Evolutionary conservation across 2,113 vertebrate species (phyloP), one percentile per base, ranked within the genome.

Genomic region (Myotis yumanensis): DNA sequence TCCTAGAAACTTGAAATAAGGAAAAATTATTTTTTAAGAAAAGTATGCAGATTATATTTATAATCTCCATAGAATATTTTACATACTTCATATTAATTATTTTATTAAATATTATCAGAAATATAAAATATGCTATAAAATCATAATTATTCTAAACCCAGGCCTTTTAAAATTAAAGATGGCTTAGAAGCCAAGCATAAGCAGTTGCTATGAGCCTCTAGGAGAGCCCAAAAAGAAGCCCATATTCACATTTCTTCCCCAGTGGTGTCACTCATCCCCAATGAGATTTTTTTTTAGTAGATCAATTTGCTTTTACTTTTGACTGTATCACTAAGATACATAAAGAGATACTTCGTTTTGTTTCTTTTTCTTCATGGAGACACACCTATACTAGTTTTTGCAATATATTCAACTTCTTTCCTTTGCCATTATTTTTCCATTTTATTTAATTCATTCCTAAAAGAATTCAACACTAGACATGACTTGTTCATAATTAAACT

Each of bases 401-500:
- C 15, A 32, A 32, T 37, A n/a, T 9, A 40, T 5, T 83, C 12
- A 52, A 4, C 80, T 69, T 93, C 40, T 73, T 95, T 76, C 14
- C n/a, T 54, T 14, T 3, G 85, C n/a, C 6, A 52, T 77, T 64
- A 71, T 57, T 69, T 32, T n/a, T 23, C 11, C 62, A 82, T 57
- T 75, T 66, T 37, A 91, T 52, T 93, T 40, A 73, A 91, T 89
- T 83, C 17, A 81, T 85, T 93, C 40, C 16, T 84, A 92, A 94
- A 90, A 37, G 23, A 90, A 94, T 92, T 88, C 52, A 92, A 88
- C 25, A 77, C 93, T 57, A 95, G 88, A 93, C 22, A 90, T 37
- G 64, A 88, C 86, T 85, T 95, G 59, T 52, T 95, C 28, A 22
- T 90, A 30, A 94, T 59, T 57, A 77, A 72, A 71, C 46, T 94